Base-by-base conservation (phyloP, 30 jellyfish, hydroid and myxozoan genomes). In the Catostylus mosaicus region DNA sequence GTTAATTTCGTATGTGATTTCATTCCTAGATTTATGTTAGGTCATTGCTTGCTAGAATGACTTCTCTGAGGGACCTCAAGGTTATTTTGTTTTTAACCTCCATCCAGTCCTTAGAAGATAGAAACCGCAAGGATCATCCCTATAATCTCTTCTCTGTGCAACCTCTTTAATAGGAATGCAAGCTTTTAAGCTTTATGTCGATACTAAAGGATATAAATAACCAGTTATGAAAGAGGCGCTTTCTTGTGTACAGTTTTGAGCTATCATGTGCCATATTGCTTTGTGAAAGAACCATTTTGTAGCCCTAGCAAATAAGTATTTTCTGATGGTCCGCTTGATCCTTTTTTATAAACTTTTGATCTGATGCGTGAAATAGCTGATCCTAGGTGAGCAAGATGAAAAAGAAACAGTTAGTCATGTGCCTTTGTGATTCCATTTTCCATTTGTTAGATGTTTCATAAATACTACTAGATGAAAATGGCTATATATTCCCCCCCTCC, bases 161-260 rank as follows among this genome's bases (percentile, higher is more conserved):
- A 52, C 67, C 67, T 52, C 29, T 52, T 52, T 52, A 52, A 52
- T 26, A 52, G 19, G 67, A 52, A 20, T 52, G 67, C 19, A n/a
- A 20, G 24, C 67, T 4, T 26, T 16, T 52, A 52, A 52, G 24
- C 67, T n/a, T n/a, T n/a, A 20, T 52, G 30, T 52, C 30, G 27
- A 52, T 52, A 52, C 67, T 52, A 6, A 7, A 3, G 67, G 67
- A 52, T 52, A 52, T 16, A 7, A 52, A 20, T 52, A 20, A 52
- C 67, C 67, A 16, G 3, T 52, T 52, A 4, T 10, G 67, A 52
- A 52, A 52, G 67, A n/a, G 19, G 30, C 67, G 67, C 67, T 10
- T 20, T 52, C 30, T 3, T 52, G 19, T 52, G 19, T 52, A 7
- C 30, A 10, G 67, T 52, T 52, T 52, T 20, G 8, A 52, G 67